Percentiles rank a stretch among this genome's conserved stretches.
phyloP scores from a whole-genome alignment of 2,888 invertebrate species.

The Hirtodrosophila confusa region DNA sequence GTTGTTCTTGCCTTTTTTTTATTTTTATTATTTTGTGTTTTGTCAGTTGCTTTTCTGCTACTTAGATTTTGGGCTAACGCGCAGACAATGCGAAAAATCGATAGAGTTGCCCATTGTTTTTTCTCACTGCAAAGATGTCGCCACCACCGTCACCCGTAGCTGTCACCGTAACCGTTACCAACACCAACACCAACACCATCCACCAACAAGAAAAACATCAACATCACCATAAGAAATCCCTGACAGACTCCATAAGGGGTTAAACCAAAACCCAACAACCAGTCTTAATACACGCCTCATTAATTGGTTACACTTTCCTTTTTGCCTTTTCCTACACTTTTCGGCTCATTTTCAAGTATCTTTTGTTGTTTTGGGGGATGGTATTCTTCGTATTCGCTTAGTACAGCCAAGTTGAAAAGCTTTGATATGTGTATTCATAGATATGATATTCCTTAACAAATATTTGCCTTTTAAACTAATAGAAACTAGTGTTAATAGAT shows the following conservation, averaged over 20 bases:
- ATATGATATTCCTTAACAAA: not conserved
- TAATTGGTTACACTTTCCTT: conserved; percentile 59
- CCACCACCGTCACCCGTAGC: conserved; percentile 24
- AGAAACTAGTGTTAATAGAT: too few species aligned
- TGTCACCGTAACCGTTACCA: not conserved
- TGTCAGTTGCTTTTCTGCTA: conserved; percentile 53
- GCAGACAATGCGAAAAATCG: conserved; percentile 78
- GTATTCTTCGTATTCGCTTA: conserved; percentile 1
- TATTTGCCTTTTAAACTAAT: too few species aligned
- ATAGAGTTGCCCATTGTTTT: conserved; percentile 72
- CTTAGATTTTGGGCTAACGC: conserved; percentile 72
- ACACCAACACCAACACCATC: conserved; percentile 11
- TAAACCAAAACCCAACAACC: conserved; percentile 15
- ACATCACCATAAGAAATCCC: conserved; percentile 32
- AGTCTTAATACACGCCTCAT: conserved; percentile 57
- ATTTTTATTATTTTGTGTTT: conserved; percentile 24
- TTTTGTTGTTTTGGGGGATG: conserved; percentile 37
- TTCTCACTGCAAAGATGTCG: conserved; percentile 60
- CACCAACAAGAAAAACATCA: not conserved
- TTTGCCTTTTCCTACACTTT: conserved; percentile 31
- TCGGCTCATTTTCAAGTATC: conserved; percentile 20
- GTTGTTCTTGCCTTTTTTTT: conserved; percentile 1
- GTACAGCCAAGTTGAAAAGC: conserved; percentile 48
- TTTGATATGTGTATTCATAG: conserved; percentile 7
- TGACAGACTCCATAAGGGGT: conserved; percentile 32